phyloP scores from a whole-genome alignment of 2,113 vertebrate genomes.

The Bujurquina vittata region DNA sequence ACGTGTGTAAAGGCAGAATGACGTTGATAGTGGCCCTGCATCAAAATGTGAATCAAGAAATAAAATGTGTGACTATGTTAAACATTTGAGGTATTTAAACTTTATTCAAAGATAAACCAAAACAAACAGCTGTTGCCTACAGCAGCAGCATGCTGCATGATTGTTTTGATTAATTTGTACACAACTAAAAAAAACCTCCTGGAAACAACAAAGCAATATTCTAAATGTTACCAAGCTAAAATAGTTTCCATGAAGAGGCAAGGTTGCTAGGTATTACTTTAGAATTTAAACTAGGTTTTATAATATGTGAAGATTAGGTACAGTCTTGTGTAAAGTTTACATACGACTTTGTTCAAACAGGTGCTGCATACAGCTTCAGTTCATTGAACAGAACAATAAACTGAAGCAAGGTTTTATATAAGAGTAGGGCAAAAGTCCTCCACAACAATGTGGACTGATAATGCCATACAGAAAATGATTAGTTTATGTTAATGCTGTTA shows the following conservation, averaged over 20 bases:
- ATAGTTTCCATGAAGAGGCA: not conserved
- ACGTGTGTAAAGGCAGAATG: conserved; percentile 1
- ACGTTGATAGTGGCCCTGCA: not conserved
- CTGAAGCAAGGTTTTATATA: too few species aligned
- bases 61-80: not conserved
- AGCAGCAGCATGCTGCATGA: not conserved
- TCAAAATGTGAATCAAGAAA: not conserved
- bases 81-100: not conserved
- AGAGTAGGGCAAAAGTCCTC: too few species aligned
- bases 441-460: too few species aligned
- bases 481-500: not conserved
- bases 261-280: not conserved
- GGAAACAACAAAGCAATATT: not conserved
- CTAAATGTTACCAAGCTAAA: not conserved
- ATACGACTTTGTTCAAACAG: not conserved
- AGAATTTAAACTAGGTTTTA: not conserved
- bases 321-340: not conserved
- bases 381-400: too few species aligned
- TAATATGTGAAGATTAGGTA: not conserved
- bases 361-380: too few species aligned
- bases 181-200: not conserved
- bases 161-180: not conserved
- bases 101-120: not conserved
- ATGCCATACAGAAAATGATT: not conserved
- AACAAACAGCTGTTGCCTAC: not conserved